Evolutionary conservation across 1,140 invertebrate species (phyloP), one percentile per base, ranked within the genome.

Genomic region (Chironomus striatipennis): DNA sequence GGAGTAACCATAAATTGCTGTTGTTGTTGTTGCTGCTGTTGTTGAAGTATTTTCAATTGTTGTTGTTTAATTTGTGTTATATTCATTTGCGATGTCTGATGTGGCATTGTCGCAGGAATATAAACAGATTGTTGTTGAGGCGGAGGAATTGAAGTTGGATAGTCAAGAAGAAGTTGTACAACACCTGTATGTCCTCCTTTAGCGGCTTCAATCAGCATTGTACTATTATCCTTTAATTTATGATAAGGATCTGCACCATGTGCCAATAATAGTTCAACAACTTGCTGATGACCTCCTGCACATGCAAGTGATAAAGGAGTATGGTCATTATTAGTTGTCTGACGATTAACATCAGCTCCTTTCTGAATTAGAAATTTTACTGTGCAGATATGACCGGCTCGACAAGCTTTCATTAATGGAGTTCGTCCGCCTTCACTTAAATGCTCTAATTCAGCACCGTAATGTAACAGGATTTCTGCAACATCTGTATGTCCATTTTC

Each of bases 351-450:
- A 83, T 98, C 94, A 17, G 96, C 97, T 75, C 93, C 92, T 85
- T 95, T 95, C 64, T 91, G 90, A 75, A 99, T 90, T 73, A 99
- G 88, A 83, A 98, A 95, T 85, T 98, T 94, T 73, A 99, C 98
- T 73, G 97, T 98, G 81, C 94, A 96, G n/a, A 96, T 85, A 84
- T 99, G 97, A n/a, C 97, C 97, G 74, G 97, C 97, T 80, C 98
- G 90, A 77, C 96, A 96, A n/a, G 98, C 96, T 84, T 99, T 94
- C 98, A 99, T 99, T 76, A 99, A 83, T 42, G 98, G 97, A 43
- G 97, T 98, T 82, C 93, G 88, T 47, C 92, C 96, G 77, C 93
- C 96, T 86, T 95, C 94, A n/a, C 92, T 95, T 84, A 94, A 91
- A 80, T 96, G 94, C 83, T 97, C 94, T 76, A 99, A 87, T 83